A percentile compares a stretch with the other conserved stretches of the same genome.
Evolutionary conservation across 2,113 vertebrate genomes (phyloP).

Genomic region (Numenius arquata): DNA sequence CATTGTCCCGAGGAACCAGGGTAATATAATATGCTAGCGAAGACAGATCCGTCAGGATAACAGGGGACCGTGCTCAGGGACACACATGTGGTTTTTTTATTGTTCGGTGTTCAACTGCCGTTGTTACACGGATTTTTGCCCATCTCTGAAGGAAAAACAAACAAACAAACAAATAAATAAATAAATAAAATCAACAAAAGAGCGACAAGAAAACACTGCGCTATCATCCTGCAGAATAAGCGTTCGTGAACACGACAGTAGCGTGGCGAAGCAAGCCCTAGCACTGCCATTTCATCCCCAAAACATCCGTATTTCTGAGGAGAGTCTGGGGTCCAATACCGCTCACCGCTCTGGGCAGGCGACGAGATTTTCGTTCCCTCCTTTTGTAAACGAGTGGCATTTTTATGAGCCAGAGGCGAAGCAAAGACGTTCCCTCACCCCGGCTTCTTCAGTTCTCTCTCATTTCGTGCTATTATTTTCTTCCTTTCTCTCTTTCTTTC

Average conservation of each 20-base stretch:
- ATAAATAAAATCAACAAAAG: not conserved
- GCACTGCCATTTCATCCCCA: not conserved
- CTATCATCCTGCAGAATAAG: not conserved
- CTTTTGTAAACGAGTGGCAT: not conserved
- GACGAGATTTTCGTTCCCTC: not conserved
- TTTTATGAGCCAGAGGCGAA: conserved; percentile 9
- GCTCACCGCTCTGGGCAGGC: not conserved
- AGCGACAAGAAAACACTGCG: not conserved
- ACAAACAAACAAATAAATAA: not conserved
- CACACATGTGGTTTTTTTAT: not conserved
- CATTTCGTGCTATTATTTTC: not conserved
- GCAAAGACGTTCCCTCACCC: not conserved
- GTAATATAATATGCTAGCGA: not conserved
- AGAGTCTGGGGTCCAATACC: not conserved
- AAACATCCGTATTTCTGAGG: not conserved
- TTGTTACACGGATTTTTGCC: not conserved
- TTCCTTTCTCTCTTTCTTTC: not conserved
- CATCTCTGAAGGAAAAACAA: not conserved
- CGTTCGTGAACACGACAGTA: not conserved
- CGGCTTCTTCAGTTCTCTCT: not conserved
- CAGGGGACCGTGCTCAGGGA: not conserved
- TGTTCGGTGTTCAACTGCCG: not conserved
- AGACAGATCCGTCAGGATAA: conserved; percentile 45
- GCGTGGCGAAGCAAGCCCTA: not conserved
- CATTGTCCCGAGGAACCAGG: conserved; percentile 1